Evolutionary conservation across 1,140 invertebrate genomes (phyloP).

Genomic region (Stratiolaelaps scimitus): DNA sequence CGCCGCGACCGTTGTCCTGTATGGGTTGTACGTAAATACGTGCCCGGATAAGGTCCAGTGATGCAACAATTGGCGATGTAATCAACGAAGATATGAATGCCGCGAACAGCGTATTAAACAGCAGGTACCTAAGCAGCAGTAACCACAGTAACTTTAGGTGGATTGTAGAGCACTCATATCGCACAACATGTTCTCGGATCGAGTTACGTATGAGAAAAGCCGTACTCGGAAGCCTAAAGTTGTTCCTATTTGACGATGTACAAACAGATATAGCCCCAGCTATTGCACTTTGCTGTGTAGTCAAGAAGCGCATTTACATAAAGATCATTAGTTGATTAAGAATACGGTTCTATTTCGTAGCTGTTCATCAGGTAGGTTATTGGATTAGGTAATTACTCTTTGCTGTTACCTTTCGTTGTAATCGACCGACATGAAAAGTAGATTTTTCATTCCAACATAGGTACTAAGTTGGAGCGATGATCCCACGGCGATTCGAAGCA

Average conservation of each 20-base stretch:
- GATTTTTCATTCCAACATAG: constrained; percentile 22
- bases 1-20: constrained; percentile 1
- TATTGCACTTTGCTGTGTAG: too few species aligned
- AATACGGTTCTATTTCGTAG: too few species aligned
- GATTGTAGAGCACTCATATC: too few species aligned
- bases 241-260: too few species aligned
- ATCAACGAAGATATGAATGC: constrained; percentile 13
- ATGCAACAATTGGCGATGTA: constrained; percentile 14
- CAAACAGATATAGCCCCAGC: too few species aligned
- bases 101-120: constrained; percentile 10
- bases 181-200: too few species aligned
- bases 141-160: not conserved
- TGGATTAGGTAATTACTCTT: too few species aligned
- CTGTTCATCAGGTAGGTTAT: too few species aligned
- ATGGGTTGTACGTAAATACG: constrained; percentile 18
- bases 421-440: constrained; percentile 27
- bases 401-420: constrained; percentile 22
- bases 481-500: constrained; percentile 15
- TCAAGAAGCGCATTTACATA: too few species aligned
- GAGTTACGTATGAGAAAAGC: too few species aligned
- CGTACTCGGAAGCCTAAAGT: too few species aligned
- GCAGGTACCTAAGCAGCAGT: not conserved
- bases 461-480: constrained; percentile 26
- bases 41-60: constrained; percentile 9
- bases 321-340: too few species aligned